A percentile compares a stretch with the other conserved stretches of the same genome.
Conservation (phyloP, 37 sponge, comb jelly and placozoan species). For the Chondrosia reniformis region DNA sequence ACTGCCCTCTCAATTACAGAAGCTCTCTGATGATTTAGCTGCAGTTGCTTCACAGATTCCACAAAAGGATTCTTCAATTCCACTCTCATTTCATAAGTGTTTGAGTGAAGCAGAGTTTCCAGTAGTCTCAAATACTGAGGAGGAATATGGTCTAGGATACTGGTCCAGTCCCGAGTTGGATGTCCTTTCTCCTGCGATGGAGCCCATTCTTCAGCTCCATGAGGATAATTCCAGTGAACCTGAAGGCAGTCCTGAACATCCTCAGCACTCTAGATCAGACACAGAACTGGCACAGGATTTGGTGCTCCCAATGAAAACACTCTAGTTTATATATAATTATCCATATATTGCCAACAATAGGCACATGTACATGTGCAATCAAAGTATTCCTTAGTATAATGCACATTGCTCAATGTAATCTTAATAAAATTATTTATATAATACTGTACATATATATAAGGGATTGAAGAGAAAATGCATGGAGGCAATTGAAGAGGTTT, state of each 20-base stretch:
- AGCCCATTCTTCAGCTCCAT: background rate
- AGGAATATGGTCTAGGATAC: slow-evolving; percentile 31
- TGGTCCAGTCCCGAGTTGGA: slow-evolving; percentile 64
- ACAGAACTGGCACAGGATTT: background rate
- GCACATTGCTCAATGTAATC: no score
- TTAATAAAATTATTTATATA: no score
- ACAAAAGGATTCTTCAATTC: background rate
- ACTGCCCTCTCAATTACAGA: slow-evolving; percentile 6
- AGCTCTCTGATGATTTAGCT: slow-evolving; percentile 8
- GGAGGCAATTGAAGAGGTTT: no score
- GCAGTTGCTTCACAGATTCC: slow-evolving; percentile 8
- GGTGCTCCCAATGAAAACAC: background rate
- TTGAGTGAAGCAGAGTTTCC: background rate
- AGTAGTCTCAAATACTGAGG: background rate
- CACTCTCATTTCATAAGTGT: background rate
- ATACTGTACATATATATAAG: no score
- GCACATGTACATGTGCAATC: no score
- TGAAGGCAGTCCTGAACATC: background rate
- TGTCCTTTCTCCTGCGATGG: background rate
- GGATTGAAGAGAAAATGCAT: no score
- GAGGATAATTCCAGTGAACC: slow-evolving; percentile 13
- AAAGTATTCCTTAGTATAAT: no score
- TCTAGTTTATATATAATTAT: background rate
- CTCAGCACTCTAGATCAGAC: background rate
- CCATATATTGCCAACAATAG: background rate